phyloP scores from a whole-genome alignment of 2,113 vertebrate genomes.

The Hyperopisus bebe region DNA sequence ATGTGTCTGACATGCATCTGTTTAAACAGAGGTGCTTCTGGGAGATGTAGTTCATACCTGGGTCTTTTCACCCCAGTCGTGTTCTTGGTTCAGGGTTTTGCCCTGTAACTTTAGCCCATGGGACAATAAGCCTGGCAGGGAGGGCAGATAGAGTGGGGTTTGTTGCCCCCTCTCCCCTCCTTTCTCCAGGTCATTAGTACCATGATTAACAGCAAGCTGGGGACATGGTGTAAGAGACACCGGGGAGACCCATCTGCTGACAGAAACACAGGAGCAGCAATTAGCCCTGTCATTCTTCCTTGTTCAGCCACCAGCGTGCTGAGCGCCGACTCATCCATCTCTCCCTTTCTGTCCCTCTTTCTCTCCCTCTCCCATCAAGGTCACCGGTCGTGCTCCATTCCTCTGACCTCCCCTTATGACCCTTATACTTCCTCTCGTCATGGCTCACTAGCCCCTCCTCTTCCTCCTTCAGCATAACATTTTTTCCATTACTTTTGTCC shows the following conservation, averaged over 20 bases:
- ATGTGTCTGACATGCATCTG: neutral
- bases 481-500: neutral
- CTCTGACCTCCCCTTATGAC: slow-evolving; percentile 43
- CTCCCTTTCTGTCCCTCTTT: slow-evolving; percentile 24
- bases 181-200: slow-evolving; percentile 40
- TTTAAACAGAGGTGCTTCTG: neutral
- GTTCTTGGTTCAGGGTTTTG: neutral
- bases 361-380: slow-evolving; percentile 35
- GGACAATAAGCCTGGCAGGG: neutral
- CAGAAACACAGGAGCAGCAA: slow-evolving; percentile 44
- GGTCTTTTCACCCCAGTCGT: neutral
- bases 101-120: neutral
- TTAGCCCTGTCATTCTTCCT: slow-evolving; percentile 30
- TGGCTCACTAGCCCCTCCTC: slow-evolving; percentile 15
- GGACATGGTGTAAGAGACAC: slow-evolving; percentile 32
- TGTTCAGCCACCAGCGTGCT: slow-evolving; percentile 8
- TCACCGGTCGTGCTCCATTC: slow-evolving; percentile 37
- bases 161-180: slow-evolving; percentile 8
- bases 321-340: slow-evolving; percentile 1
- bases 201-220: slow-evolving; percentile 31
- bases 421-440: slow-evolving; percentile 32
- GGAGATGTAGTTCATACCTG: neutral
- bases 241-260: slow-evolving; percentile 30
- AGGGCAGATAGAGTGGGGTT: neutral
- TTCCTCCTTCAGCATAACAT: slow-evolving; percentile 12